These are phyloP conservation scores for Rafetus swinhoei DNA, from an alignment of 2,113 vertebrate species.

Conservation along the genomic window DNA sequence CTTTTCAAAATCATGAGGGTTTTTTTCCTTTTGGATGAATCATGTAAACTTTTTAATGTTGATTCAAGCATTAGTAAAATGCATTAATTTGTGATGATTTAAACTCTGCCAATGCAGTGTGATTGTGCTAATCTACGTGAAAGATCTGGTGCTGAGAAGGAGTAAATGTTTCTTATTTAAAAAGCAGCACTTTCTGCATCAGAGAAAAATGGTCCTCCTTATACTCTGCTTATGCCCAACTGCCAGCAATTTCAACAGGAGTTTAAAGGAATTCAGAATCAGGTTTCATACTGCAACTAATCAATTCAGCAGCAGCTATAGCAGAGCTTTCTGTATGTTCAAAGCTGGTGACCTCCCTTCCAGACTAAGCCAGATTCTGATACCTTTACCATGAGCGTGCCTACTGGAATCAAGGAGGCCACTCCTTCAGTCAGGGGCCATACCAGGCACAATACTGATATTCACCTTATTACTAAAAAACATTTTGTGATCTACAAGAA, in stretches of 20 bases:
- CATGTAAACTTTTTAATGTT: neutral
- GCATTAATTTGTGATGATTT: neutral
- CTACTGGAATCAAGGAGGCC: neutral
- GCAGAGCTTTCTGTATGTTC: neutral
- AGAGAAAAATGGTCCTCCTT: neutral
- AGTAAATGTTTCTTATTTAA: neutral
- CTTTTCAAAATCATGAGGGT: neutral
- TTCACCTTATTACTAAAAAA: accelerated
- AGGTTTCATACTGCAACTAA: neutral
- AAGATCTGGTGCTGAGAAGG: neutral
- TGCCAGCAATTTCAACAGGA: accelerated
- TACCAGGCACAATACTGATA: accelerated
- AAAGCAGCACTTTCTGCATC: neutral
- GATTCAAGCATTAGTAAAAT: neutral
- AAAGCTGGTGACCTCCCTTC: neutral
- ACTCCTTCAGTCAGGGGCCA: too few relatives aligned
- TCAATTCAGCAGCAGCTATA: neutral
- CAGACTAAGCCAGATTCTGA: neutral
- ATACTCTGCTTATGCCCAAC: neutral
- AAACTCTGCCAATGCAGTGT: neutral
- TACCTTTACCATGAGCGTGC: neutral
- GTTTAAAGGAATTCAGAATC: accelerated
- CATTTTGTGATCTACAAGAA: neutral
- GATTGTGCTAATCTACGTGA: accelerated
- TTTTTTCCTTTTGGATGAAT: neutral